These are phyloP conservation scores for Dysdera silvatica DNA, from an alignment of 1,140 invertebrate genomes.

Conservation along the genomic window DNA sequence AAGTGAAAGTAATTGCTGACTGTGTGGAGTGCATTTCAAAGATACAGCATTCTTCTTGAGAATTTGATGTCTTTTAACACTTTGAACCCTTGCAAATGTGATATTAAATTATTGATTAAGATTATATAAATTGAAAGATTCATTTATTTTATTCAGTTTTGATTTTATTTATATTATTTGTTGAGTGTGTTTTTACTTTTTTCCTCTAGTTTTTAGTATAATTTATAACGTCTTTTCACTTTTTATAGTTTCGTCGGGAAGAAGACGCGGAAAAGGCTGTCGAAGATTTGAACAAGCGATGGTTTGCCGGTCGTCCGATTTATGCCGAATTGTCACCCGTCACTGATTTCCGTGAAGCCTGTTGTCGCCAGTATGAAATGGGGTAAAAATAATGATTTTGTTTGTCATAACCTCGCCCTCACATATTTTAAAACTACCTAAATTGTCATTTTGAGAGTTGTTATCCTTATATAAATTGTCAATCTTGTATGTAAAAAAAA, in stretches of 20 bases:
- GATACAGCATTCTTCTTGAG: no score
- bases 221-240: neutral
- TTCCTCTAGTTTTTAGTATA: constrained; percentile 4
- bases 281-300: constrained; percentile 92
- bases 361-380: constrained; percentile 98
- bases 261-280: constrained; percentile 97
- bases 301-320: constrained; percentile 97
- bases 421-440: no score
- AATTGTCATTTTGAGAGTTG: no score
- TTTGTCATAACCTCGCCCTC: no score
- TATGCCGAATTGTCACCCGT: constrained; percentile 97
- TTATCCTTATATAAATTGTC: no score
- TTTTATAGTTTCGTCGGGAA: constrained; percentile 80
- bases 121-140: neutral
- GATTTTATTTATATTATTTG: constrained; percentile 11
- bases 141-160: constrained; percentile 18
- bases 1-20: no score
- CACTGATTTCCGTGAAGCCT: constrained; percentile 97
- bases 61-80: no score
- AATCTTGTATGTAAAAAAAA: no score
- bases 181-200: constrained; percentile 1
- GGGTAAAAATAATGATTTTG: no score
- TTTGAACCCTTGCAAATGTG: no score
- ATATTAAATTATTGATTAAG: no score
- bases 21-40: no score